Evolutionary conservation across 2,888 invertebrate genomes (phyloP).

Genomic region (Tipula confusa): DNA sequence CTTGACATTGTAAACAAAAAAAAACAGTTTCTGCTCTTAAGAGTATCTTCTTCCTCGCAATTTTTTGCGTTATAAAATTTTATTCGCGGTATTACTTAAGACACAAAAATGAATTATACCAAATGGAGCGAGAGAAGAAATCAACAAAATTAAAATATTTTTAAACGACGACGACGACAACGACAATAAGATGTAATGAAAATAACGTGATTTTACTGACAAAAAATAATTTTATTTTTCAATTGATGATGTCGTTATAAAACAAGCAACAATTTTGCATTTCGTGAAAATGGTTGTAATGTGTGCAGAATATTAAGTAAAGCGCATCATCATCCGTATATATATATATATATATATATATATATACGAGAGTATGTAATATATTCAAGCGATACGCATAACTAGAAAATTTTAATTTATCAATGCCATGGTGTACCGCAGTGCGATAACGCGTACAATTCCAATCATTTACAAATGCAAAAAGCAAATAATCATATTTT

Average conservation of each 20-base stretch:
- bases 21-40: background rate
- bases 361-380: too few species aligned
- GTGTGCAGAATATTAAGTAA: background rate
- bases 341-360: too few species aligned
- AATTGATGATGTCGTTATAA: constrained; percentile 5
- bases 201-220: constrained; percentile 9
- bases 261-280: background rate
- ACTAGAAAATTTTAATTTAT: background rate
- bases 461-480: background rate
- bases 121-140: background rate
- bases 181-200: constrained; percentile 20
- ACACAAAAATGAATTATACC: background rate
- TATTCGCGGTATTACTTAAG: background rate
- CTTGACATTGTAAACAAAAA: background rate
- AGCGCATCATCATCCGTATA: background rate
- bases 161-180: background rate
- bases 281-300: constrained; percentile 15
- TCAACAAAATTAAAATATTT: background rate
- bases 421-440: background rate
- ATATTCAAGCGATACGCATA: background rate
- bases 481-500: background rate
- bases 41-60: constrained; percentile 6
- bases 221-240: constrained; percentile 4
- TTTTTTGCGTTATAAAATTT: background rate
- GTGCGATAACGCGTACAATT: background rate